Evolutionary conservation across 2,888 invertebrate genomes (phyloP), one percentile per base, ranked within the genome.

Genomic region (Folsomia manolachei): DNA sequence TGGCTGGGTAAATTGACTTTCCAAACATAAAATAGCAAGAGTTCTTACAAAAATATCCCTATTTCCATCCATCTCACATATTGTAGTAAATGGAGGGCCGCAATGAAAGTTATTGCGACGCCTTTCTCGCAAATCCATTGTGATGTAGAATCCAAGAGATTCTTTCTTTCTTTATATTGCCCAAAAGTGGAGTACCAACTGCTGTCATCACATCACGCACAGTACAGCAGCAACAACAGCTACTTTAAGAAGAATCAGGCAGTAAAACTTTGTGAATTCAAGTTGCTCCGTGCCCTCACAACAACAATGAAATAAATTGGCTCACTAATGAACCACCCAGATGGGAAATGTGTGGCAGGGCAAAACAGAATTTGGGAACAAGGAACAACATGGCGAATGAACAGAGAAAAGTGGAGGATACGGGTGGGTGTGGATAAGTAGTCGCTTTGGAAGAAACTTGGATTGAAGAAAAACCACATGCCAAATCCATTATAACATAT

Each of bases 291-390:
- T n/a, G n/a, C n/a, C n/a, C 7, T 2, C 7, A 26, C 23, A 67
- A 67, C 56, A 67, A 67, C 26, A 56, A 67, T 67, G 67, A 67
- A 24, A 67, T 67, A 67, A 67, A 67, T 67, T 56, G 56, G 53
- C 25, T 60, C 51, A 11, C 60, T 67, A 67, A 67, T 67, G 67
- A 67, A 67, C 67, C 67, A 53, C n/a, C 26, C 52, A 7, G 39
- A 56, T 56, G 56, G 56, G 11, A 56, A 56, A n/a, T 56, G 56
- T 56, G 56, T 7, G 56, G 7, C 18, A 14, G 21, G 51, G 51
- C n/a, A n/a, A n/a, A n/a, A n/a, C n/a, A n/a, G n/a, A n/a, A n/a
- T n/a, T n/a, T n/a, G n/a, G n/a, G n/a, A n/a, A n/a, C n/a, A n/a
- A n/a, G n/a, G n/a, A n/a, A n/a, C n/a, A n/a, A n/a, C n/a, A n/a